These are phyloP conservation scores for Phaethornis superciliosus DNA, from an alignment of 2,113 vertebrate species.

Conservation along the genomic window DNA sequence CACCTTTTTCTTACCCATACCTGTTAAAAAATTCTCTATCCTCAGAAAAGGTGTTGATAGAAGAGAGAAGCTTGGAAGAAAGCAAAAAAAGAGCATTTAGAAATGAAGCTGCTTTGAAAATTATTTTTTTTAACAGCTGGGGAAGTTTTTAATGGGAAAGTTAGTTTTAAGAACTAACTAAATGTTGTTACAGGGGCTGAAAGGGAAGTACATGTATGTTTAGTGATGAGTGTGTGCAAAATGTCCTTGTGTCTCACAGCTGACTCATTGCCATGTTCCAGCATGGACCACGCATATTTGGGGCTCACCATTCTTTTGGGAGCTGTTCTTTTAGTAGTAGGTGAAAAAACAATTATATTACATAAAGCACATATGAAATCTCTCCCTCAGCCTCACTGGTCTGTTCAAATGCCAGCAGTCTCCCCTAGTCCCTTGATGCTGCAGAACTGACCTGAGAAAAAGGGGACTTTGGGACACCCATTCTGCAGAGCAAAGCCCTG, in stretches of 20 bases:
- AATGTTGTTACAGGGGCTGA: background rate
- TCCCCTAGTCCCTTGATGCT: accelerated
- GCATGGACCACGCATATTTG: background rate
- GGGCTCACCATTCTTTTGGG: background rate
- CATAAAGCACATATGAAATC: background rate
- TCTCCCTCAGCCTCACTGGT: background rate
- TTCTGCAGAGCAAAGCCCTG: accelerated
- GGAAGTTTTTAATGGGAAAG: background rate
- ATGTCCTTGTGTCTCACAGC: accelerated
- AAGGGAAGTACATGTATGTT: background rate
- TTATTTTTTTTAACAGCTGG: background rate
- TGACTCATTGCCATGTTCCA: background rate
- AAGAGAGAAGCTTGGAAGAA: background rate
- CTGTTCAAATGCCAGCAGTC: background rate
- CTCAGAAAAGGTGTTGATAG: background rate
- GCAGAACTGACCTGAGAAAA: background rate
- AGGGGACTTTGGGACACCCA: accelerated
- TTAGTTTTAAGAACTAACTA: background rate
- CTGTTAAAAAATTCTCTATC: background rate
- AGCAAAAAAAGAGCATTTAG: background rate
- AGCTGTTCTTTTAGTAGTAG: background rate
- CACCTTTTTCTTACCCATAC: background rate
- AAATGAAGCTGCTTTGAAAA: background rate
- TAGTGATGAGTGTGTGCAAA: background rate
- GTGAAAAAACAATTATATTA: background rate